Conservation (phyloP, 1,140 invertebrate species). For the Anastatus disparis region DNA sequence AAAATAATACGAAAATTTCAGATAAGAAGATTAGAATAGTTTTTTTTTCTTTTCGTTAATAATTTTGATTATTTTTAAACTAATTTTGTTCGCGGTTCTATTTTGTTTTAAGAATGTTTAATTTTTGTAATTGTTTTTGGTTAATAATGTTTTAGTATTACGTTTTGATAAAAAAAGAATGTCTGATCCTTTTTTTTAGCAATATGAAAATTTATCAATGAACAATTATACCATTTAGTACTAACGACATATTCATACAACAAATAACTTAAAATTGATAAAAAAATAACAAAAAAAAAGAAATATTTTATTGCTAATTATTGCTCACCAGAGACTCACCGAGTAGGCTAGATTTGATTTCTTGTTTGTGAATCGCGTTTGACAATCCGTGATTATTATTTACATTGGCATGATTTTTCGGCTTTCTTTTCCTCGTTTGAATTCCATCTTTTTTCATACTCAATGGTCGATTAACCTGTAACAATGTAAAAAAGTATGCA, state of each 20-base stretch:
- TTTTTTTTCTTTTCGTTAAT: no score
- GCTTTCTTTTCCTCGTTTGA: conserved; percentile 91
- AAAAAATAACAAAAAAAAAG: background rate
- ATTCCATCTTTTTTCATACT: conserved; percentile 97
- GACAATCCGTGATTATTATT: conserved; percentile 47
- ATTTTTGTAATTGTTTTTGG: no score
- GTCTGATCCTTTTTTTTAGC: no score
- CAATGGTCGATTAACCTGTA: conserved; percentile 84
- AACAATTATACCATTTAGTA: no score
- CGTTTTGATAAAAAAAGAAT: no score
- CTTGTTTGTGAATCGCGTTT: conserved; percentile 59
- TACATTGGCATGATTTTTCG: conserved; percentile 70
- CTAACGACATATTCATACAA: conserved; percentile 13
- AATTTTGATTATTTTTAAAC: no score
- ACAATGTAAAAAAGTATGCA: conserved; percentile 35
- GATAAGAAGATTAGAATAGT: no score
- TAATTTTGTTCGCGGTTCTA: no score
- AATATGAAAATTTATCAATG: no score
- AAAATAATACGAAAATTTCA: no score
- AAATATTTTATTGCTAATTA: background rate
- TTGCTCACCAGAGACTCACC: conserved; percentile 64
- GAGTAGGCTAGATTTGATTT: conserved; percentile 63
- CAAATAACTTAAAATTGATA: background rate
- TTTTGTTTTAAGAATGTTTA: no score
- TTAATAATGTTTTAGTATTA: no score